Evolutionary conservation across 2,797 vertebrate genomes (phyloP).

Genomic region (Pseudomugil gertrudae): DNA sequence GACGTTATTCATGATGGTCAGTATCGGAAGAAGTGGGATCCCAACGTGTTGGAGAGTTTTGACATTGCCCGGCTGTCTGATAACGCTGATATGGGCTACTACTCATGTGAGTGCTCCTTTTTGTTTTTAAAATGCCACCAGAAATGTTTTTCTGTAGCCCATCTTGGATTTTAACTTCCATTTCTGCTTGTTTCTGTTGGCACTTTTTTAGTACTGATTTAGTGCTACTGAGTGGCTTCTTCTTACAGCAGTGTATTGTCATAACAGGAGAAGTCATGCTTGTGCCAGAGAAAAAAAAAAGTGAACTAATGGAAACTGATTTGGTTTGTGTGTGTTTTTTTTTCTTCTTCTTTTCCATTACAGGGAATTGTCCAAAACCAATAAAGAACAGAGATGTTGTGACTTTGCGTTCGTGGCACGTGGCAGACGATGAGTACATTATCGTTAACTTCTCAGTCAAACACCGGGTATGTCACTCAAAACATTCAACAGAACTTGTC

Average conservation of each 20-base stretch:
- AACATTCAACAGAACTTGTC: neutral
- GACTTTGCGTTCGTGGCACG: slow-evolving; percentile 81
- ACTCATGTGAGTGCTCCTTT: slow-evolving; percentile 77
- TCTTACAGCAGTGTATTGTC: slow-evolving; percentile 45
- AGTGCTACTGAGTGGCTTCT: neutral
- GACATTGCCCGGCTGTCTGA: slow-evolving; percentile 80
- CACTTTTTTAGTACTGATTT: fast-evolving
- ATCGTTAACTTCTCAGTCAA: slow-evolving; percentile 83
- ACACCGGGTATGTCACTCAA: slow-evolving; percentile 73
- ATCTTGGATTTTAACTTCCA: neutral
- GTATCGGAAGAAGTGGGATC: slow-evolving; percentile 81
- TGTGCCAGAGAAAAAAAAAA: slow-evolving; percentile 5
- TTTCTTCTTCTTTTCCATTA: neutral
- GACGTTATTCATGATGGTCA: slow-evolving; percentile 81
- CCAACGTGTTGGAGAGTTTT: slow-evolving; percentile 75
- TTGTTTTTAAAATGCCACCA: neutral
- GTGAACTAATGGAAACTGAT: slow-evolving; percentile 1
- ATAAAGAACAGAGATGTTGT: slow-evolving; percentile 84
- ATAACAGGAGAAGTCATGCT: slow-evolving; percentile 38
- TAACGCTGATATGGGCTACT: slow-evolving; percentile 84
- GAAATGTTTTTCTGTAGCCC: neutral
- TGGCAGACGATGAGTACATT: slow-evolving; percentile 76
- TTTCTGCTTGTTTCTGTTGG: neutral
- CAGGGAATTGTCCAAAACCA: slow-evolving; percentile 82
- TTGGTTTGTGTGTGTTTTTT: neutral